These are phyloP conservation scores for Hetaerina titia DNA, from an alignment of 2,888 invertebrate species.

Conservation along the genomic window DNA sequence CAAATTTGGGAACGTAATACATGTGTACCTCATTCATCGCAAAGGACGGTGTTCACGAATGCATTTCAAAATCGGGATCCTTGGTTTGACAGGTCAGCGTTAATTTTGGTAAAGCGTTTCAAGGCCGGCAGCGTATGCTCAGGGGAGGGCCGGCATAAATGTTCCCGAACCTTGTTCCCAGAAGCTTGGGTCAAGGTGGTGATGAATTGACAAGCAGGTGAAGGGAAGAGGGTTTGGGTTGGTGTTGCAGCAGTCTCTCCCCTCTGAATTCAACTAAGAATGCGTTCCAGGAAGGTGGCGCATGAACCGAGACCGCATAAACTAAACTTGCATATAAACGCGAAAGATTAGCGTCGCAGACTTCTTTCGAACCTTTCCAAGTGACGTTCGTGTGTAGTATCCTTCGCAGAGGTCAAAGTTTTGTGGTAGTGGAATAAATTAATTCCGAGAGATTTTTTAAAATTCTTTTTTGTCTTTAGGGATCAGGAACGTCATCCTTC, in stretches of 20 bases:
- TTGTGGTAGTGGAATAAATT: neutral
- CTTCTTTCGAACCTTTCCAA: neutral
- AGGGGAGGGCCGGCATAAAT: neutral
- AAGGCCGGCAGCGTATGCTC: neutral
- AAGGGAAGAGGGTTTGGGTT: neutral
- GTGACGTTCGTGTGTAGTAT: neutral
- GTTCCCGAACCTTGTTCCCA: neutral
- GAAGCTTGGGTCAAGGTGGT: neutral
- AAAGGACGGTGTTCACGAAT: too few species aligned
- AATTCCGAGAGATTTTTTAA: too few species aligned
- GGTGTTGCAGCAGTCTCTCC: neutral
- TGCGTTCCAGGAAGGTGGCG: neutral
- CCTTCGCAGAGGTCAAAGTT: neutral
- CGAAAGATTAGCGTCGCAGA: neutral
- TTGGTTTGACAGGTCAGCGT: neutral
- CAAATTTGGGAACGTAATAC: too few species aligned
- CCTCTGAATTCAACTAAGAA: neutral
- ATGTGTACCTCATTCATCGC: too few species aligned
- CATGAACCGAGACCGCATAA: neutral
- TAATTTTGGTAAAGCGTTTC: neutral
- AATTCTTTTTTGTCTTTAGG: too few species aligned
- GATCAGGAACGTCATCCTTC: too few species aligned
- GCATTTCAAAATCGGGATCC: too few species aligned
- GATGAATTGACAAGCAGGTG: neutral
- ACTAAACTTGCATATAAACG: neutral